phyloP scores from a whole-genome alignment of 1,140 invertebrate genomes.

The Centruroides sculpturatus region DNA sequence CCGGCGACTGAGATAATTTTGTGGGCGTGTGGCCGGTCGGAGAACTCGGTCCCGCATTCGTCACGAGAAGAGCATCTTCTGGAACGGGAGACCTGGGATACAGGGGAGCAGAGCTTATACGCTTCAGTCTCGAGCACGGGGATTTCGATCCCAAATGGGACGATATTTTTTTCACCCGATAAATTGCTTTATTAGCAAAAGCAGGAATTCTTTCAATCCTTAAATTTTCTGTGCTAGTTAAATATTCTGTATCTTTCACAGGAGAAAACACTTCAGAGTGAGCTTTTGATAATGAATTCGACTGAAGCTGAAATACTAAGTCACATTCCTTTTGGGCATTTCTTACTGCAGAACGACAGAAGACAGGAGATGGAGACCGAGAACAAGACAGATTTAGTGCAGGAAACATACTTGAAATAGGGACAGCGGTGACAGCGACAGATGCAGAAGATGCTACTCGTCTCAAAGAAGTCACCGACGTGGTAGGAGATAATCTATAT shows the following conservation, averaged over 20 bases:
- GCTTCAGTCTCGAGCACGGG: slow-evolving; percentile 7
- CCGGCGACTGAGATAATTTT: slow-evolving; percentile 31
- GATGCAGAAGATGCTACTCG: slow-evolving; percentile 8
- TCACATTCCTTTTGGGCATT: background rate
- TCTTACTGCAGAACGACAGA: background rate
- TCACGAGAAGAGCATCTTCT: slow-evolving; percentile 24
- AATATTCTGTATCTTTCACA: background rate
- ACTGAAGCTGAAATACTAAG: background rate
- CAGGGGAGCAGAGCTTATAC: slow-evolving; percentile 16
- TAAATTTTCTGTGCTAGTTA: no score
- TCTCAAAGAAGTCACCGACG: background rate
- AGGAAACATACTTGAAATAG: slow-evolving; percentile 1
- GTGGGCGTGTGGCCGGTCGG: slow-evolving; percentile 8
- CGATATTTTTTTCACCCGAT: no score
- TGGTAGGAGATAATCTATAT: slow-evolving; percentile 5
- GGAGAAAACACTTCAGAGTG: slow-evolving; percentile 7
- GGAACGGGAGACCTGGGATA: slow-evolving; percentile 20
- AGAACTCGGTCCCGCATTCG: slow-evolving; percentile 12
- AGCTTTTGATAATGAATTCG: slow-evolving; percentile 7
- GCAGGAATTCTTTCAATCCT: no score
- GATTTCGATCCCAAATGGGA: no score
- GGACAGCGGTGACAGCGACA: background rate
- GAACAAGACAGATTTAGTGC: slow-evolving; percentile 1
- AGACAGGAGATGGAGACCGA: slow-evolving; percentile 13
- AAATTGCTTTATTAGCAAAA: no score